Percentiles rank a stretch among this genome's conserved stretches.
Evolutionary conservation across 2,888 invertebrate genomes (phyloP).

Genomic region (Actias luna): DNA sequence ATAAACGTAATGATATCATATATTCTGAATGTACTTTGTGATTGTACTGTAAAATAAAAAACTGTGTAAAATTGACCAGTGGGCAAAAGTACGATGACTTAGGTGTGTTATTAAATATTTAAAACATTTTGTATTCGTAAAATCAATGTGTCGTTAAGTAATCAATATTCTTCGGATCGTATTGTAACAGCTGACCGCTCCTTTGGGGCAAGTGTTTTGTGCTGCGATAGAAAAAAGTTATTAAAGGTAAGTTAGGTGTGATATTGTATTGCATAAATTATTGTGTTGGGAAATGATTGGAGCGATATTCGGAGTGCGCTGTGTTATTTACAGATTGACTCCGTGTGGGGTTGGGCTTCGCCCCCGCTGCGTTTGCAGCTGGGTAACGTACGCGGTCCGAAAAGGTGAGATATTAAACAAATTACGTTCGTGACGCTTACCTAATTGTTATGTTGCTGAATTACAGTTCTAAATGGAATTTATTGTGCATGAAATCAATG

Average conservation of each 20-base stretch:
- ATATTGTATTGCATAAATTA: constrained; percentile 67
- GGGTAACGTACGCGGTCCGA: constrained; percentile 83
- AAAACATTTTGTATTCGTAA: constrained; percentile 62
- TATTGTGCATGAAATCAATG: constrained; percentile 26
- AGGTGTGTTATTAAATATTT: constrained; percentile 67
- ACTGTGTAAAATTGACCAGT: constrained; percentile 50
- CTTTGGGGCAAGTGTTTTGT: constrained; percentile 52
- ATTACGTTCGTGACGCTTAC: constrained; percentile 40
- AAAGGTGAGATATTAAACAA: constrained; percentile 57
- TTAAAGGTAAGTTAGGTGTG: constrained; percentile 67
- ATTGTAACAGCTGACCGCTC: constrained; percentile 51
- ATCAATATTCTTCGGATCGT: constrained; percentile 53
- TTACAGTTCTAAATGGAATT: constrained; percentile 18
- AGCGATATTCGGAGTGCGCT: constrained; percentile 42
- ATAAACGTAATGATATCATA: not conserved
- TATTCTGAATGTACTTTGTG: constrained; percentile 9
- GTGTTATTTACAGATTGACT: constrained; percentile 89
- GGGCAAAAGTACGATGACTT: constrained; percentile 60
- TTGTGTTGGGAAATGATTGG: constrained; percentile 49
- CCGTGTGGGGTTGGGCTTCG: constrained; percentile 97
- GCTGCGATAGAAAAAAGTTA: constrained; percentile 58
- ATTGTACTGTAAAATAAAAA: constrained; percentile 8
- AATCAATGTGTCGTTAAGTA: constrained; percentile 66
- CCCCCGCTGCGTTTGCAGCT: constrained; percentile 92
- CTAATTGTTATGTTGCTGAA: constrained; percentile 28